Conservation (phyloP, 2,888 invertebrate genomes). For the Acanthosepion esculentum region DNA sequence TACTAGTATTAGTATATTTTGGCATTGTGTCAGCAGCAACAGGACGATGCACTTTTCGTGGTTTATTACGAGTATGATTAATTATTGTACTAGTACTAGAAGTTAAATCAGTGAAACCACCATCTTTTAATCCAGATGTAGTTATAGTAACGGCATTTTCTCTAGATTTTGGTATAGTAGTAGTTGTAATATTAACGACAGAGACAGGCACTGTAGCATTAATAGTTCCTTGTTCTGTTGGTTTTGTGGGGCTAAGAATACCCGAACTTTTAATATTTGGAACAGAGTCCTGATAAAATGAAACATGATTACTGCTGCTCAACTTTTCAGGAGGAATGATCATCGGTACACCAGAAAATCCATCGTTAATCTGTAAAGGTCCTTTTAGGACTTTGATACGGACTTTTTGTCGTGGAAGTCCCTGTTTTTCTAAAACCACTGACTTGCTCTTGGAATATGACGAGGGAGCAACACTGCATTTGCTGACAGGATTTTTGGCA, state of each 20-base stretch:
- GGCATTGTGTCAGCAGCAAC: background rate
- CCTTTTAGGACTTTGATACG: background rate
- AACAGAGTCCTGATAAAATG: background rate
- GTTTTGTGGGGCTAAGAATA: background rate
- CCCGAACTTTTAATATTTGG: background rate
- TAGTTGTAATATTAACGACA: background rate
- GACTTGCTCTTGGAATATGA: background rate
- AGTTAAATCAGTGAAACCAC: background rate
- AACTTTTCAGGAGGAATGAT: background rate
- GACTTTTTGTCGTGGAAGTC: background rate
- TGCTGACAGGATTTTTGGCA: conserved; percentile 12
- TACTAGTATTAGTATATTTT: background rate
- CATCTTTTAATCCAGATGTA: background rate
- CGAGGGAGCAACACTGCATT: background rate
- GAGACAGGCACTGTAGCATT: background rate
- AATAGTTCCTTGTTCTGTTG: background rate
- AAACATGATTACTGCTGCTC: background rate
- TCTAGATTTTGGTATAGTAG: no score
- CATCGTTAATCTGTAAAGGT: background rate
- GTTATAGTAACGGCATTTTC: background rate
- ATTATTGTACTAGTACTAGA: background rate
- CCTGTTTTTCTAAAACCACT: background rate
- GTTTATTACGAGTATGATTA: background rate
- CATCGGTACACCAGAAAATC: background rate
- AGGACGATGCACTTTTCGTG: background rate